A percentile compares a stretch with the other conserved stretches of the same genome.
Evolutionary conservation across 2,888 invertebrate genomes (phyloP).

Genomic region (Rotaria sp.): DNA sequence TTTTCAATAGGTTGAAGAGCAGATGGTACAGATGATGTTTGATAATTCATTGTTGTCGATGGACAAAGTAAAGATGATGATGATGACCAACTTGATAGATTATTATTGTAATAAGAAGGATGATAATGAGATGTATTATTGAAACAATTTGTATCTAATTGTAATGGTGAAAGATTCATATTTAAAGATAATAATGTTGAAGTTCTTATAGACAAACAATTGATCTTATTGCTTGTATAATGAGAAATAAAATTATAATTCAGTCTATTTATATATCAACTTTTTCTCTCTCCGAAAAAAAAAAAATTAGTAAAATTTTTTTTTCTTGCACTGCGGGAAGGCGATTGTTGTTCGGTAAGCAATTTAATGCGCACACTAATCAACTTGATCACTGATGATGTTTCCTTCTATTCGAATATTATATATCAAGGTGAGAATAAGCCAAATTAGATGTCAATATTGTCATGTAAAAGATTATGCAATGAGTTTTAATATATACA

Average conservation of each 20-base stretch:
- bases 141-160: not conserved
- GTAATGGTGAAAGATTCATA: not conserved
- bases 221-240: not conserved
- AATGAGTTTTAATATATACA: not conserved
- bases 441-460: conserved; percentile 4
- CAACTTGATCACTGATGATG: not conserved
- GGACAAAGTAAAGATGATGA: not conserved
- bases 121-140: not conserved
- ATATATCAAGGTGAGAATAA: not conserved
- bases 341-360: conserved; percentile 22
- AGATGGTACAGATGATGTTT: not conserved
- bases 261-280: not conserved
- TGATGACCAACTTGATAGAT: not conserved
- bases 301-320: not conserved
- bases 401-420: not conserved
- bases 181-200: not conserved
- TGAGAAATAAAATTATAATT: not conserved
- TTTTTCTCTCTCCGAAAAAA: not conserved
- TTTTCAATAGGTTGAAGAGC: not conserved
- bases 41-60: not conserved
- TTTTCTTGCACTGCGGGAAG: not conserved
- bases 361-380: not conserved
- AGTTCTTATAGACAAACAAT: not conserved
- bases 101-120: not conserved
- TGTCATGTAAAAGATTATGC: not conserved